phyloP scores from a whole-genome alignment of 2,113 vertebrate genomes.

The Dunckerocampus dactyliophorus region DNA sequence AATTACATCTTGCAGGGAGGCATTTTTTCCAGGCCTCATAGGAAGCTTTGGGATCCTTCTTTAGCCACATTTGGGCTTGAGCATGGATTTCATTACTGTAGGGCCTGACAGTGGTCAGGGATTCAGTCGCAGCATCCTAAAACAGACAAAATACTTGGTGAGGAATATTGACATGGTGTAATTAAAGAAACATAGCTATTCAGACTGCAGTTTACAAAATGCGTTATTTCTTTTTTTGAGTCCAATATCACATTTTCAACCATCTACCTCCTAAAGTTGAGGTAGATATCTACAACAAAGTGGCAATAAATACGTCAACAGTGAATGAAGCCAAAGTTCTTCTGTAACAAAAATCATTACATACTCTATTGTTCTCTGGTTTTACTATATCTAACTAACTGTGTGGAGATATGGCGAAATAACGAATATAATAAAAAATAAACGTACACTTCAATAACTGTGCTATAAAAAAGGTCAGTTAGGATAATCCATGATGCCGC shows the following conservation, averaged over 20 bases:
- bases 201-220: background rate
- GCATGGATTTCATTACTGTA: constrained; percentile 98
- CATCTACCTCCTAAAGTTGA: background rate
- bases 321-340: no score
- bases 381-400: no score
- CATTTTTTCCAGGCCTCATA: constrained; percentile 98
- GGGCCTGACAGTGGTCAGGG: constrained; percentile 92
- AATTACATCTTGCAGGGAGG: constrained; percentile 89
- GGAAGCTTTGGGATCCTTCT: constrained; percentile 93
- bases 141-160: constrained; percentile 12
- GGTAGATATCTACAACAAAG: no score
- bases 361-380: no score
- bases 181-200: background rate
- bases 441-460: no score
- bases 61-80: constrained; percentile 97
- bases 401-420: no score
- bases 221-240: background rate
- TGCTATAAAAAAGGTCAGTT: no score
- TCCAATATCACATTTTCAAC: background rate
- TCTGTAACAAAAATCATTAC: no score
- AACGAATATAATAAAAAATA: no score
- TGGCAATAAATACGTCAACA: no score
- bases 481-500: no score
- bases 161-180: background rate
- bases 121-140: constrained; percentile 89